Evolutionary conservation across 2,888 invertebrate genomes (phyloP).

Genomic region (Scrobipalpa atriplicella): DNA sequence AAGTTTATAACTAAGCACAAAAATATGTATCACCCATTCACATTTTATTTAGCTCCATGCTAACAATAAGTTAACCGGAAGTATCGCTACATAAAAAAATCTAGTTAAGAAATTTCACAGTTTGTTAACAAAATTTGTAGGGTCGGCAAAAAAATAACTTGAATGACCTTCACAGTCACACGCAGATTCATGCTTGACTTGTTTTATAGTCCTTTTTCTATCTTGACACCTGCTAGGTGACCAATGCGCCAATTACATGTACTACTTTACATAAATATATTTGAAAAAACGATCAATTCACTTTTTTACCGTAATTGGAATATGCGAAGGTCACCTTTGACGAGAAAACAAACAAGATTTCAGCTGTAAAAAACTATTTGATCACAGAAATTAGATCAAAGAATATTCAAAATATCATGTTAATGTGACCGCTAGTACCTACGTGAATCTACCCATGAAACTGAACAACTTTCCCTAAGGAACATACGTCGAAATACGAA

Average conservation of each 20-base stretch:
- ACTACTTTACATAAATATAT: neutral
- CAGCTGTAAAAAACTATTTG: no score
- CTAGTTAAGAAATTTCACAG: neutral
- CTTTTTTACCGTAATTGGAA: no score
- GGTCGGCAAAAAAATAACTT: conserved; percentile 15
- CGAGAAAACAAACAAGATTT: neutral
- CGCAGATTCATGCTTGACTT: conserved; percentile 29
- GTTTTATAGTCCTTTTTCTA: conserved; percentile 25
- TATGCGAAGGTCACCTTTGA: neutral
- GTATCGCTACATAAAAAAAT: neutral
- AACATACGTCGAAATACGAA: no score
- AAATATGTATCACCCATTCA: no score
- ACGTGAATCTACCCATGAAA: no score
- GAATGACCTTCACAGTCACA: conserved; percentile 20
- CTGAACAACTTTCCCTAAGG: no score
- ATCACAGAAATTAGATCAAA: no score
- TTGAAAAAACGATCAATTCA: no score
- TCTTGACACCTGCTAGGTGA: neutral
- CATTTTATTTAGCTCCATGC: no score
- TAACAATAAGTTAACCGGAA: neutral
- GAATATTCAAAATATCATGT: no score
- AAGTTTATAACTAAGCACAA: no score
- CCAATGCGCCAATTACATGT: neutral
- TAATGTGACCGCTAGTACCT: no score
- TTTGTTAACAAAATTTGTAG: conserved; percentile 8